phyloP scores from a whole-genome alignment of 1,140 invertebrate species.

The Arion vulgaris region DNA sequence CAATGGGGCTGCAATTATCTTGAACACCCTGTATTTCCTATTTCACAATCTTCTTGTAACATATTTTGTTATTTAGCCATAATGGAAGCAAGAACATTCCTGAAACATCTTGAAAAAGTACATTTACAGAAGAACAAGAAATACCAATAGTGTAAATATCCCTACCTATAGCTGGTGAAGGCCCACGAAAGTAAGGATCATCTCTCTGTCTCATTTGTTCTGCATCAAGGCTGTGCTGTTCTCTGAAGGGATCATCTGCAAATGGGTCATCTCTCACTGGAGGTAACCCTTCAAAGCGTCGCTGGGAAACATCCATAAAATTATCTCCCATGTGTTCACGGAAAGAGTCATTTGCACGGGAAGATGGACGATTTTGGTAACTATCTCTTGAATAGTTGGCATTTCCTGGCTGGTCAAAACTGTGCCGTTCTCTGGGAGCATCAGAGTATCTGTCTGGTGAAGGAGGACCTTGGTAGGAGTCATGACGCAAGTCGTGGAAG shows the following conservation, averaged over 20 bases:
- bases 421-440: slow-evolving; percentile 30
- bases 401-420: slow-evolving; percentile 34
- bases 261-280: slow-evolving; percentile 61
- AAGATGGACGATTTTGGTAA: slow-evolving; percentile 18
- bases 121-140: slow-evolving; percentile 5
- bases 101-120: too few relatives aligned
- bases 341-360: slow-evolving; percentile 29
- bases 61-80: too few relatives aligned
- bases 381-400: not conserved
- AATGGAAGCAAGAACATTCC: too few relatives aligned
- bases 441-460: slow-evolving; percentile 41
- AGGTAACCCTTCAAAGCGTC: slow-evolving; percentile 61
- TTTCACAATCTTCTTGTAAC: too few relatives aligned
- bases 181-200: slow-evolving; percentile 76
- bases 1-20: too few relatives aligned
- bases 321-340: slow-evolving; percentile 22
- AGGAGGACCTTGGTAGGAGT: slow-evolving; percentile 39
- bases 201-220: slow-evolving; percentile 39
- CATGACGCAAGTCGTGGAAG: slow-evolving; percentile 31
- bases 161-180: slow-evolving; percentile 74
- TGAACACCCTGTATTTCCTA: too few relatives aligned
- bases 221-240: slow-evolving; percentile 44
- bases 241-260: slow-evolving; percentile 67
- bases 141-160: slow-evolving; percentile 43
- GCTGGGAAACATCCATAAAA: not conserved